These are phyloP conservation scores for Caenorhabditis briggsae DNA, from an alignment of 1,140 invertebrate genomes.

Conservation along the genomic window DNA sequence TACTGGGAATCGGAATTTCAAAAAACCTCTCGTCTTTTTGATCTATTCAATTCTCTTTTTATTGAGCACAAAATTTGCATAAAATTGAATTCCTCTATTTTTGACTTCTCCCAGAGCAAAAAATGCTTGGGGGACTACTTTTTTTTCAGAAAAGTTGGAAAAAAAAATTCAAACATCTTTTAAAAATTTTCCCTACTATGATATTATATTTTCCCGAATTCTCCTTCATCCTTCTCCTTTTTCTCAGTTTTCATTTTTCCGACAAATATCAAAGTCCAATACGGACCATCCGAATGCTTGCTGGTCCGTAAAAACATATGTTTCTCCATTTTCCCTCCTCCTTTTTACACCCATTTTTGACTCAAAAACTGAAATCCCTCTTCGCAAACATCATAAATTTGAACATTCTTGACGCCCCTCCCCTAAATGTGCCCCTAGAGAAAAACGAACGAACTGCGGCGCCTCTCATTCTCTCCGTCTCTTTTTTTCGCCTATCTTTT, in stretches of 20 bases:
- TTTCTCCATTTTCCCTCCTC: neutral
- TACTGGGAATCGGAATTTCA: no score
- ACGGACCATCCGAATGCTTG: neutral
- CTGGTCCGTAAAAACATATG: neutral
- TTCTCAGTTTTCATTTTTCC: neutral
- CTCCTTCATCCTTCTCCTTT: no score
- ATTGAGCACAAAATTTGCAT: no score
- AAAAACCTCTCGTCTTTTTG: no score
- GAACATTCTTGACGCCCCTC: neutral
- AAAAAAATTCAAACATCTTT: no score
- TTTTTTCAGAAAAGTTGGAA: no score
- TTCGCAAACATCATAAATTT: neutral
- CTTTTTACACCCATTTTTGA: neutral
- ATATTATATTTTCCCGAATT: no score
- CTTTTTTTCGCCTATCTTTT: neutral
- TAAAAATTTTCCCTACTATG: no score
- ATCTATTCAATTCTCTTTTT: no score
- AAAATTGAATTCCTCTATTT: no score
- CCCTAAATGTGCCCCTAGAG: neutral
- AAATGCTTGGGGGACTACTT: no score
- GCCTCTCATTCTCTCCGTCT: neutral
- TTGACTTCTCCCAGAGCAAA: no score
- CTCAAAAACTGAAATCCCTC: neutral
- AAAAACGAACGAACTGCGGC: neutral
- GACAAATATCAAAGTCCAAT: constrained; percentile 17